phyloP scores from a whole-genome alignment of 2,888 invertebrate species.

The Buathra laborator region DNA sequence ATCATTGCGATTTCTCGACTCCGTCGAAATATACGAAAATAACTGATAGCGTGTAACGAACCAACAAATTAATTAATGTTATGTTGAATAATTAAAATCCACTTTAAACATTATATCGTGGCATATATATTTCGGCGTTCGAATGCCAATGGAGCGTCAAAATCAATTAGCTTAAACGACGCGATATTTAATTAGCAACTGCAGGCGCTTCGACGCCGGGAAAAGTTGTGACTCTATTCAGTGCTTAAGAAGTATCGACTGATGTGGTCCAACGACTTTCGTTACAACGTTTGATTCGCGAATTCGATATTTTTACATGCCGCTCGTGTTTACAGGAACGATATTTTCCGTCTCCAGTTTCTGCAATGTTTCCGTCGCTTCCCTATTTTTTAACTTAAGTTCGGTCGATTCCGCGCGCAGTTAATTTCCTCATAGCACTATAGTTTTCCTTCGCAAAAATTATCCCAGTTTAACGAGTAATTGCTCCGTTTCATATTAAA shows the following conservation, averaged over 20 bases:
- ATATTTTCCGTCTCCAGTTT: background rate
- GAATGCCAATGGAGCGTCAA: background rate
- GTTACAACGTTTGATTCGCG: background rate
- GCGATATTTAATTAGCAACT: slow-evolving; percentile 7
- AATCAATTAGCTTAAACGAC: slow-evolving; percentile 13
- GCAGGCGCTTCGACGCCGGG: background rate
- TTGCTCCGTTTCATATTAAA: too few species aligned
- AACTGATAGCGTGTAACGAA: too few species aligned
- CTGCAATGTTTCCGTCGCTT: background rate
- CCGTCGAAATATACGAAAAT: too few species aligned
- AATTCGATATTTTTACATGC: background rate
- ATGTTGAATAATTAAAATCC: too few species aligned
- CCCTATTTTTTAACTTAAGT: too few species aligned
- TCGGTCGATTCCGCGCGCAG: too few species aligned
- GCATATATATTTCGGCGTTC: background rate
- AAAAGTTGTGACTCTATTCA: background rate
- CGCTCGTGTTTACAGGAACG: background rate
- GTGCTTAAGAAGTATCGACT: slow-evolving; percentile 13
- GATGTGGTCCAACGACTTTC: slow-evolving; percentile 17
- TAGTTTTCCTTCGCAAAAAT: background rate
- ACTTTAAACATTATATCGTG: too few species aligned
- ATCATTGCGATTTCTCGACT: too few species aligned
- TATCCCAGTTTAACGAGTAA: too few species aligned
- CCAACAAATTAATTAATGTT: too few species aligned
- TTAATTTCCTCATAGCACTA: too few species aligned